A percentile compares a stretch with the other conserved stretches of the same genome.
These are phyloP conservation scores for Pipistrellus pipistrellus DNA, from an alignment of 2,797 vertebrate species.

Conservation along the genomic window DNA sequence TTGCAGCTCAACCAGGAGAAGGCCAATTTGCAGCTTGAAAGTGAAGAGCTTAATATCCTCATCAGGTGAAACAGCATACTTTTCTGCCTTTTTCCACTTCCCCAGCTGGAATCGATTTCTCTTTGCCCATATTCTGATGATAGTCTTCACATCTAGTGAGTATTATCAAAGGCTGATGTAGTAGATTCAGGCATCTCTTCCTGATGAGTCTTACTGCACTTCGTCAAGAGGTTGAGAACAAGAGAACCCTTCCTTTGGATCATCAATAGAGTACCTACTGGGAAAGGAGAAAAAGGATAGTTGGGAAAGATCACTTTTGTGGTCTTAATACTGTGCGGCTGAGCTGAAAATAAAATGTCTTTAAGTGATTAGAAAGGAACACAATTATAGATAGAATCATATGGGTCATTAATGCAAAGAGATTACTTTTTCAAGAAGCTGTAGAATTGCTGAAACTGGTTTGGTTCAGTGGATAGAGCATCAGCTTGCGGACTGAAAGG, in stretches of 20 bases:
- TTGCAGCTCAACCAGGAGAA: slow-evolving; percentile 98
- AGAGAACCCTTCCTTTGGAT: slow-evolving; percentile 15
- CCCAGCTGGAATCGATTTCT: not conserved
- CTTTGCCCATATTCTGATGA: not conserved
- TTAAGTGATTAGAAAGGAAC: slow-evolving; percentile 31
- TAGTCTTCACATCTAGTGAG: not conserved
- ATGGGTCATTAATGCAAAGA: slow-evolving; percentile 29
- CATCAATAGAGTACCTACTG: not conserved
- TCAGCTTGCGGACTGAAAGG: too few relatives aligned
- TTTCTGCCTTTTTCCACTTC: slow-evolving; percentile 90
- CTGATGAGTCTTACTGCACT: not conserved
- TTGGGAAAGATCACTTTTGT: slow-evolving; percentile 49
- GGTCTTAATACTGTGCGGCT: not conserved
- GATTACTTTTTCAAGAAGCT: slow-evolving; percentile 47
- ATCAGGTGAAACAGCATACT: slow-evolving; percentile 91
- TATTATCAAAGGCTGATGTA: slow-evolving; percentile 25
- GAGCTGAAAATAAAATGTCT: slow-evolving; percentile 45
- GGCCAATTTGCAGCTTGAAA: slow-evolving; percentile 96
- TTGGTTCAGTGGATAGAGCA: too few relatives aligned
- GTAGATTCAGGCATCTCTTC: slow-evolving; percentile 49
- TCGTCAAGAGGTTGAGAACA: slow-evolving; percentile 21
- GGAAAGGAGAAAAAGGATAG: slow-evolving; percentile 51
- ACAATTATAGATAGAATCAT: not conserved
- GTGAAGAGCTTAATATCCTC: slow-evolving; percentile 98
- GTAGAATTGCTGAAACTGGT: not conserved